Percentiles rank a stretch among this genome's conserved stretches.
phyloP scores from a whole-genome alignment of 2,888 invertebrate genomes.

The Ceramica pisi region DNA sequence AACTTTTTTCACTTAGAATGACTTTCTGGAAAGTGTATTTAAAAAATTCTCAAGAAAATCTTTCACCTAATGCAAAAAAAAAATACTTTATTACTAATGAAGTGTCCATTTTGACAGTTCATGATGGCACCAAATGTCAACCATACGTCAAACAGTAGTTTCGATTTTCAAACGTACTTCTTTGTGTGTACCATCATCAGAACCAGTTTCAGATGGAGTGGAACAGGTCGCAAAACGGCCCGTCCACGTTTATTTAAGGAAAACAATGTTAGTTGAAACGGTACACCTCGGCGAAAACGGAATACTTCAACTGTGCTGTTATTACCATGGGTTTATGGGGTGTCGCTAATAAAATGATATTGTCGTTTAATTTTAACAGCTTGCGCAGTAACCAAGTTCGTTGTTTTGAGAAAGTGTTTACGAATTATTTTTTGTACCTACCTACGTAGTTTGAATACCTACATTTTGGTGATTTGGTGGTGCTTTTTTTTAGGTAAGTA shows the following conservation, averaged over 20 bases:
- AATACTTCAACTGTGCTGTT: constrained; percentile 50
- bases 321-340: constrained; percentile 32
- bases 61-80: neutral
- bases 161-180: constrained; percentile 5
- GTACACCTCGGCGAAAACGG: constrained; percentile 45
- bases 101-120: constrained; percentile 6
- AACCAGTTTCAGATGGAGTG: constrained; percentile 58
- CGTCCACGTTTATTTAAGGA: constrained; percentile 58
- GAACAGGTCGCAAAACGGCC: constrained; percentile 59
- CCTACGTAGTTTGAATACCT: no score
- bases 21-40: no score
- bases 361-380: constrained; percentile 18
- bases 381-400: neutral
- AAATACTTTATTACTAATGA: neutral
- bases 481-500: no score
- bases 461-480: no score
- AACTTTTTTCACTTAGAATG: neutral
- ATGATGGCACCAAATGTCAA: neutral
- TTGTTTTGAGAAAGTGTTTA: neutral
- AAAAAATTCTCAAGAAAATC: neutral
- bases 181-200: constrained; percentile 17
- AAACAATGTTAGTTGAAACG: constrained; percentile 60
- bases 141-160: neutral
- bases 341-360: constrained; percentile 22
- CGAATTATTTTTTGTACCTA: neutral